Percentiles rank a stretch among this genome's conserved stretches.
Evolutionary conservation across 2,797 vertebrate genomes (phyloP).

Genomic region (Siniperca scherzeri): DNA sequence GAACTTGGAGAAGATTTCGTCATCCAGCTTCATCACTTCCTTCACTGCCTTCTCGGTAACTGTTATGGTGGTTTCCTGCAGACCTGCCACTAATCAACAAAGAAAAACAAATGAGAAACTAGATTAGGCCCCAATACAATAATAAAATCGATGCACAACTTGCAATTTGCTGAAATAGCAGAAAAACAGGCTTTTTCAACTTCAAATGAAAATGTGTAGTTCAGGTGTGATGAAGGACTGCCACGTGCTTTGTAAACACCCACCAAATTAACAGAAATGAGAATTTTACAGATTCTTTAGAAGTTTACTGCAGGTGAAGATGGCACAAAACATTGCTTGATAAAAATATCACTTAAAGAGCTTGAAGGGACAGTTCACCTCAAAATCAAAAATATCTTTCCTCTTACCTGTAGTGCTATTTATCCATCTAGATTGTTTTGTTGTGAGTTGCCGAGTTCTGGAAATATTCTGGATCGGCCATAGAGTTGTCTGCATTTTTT

Average conservation of each 20-base stretch:
- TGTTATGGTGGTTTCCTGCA: slow-evolving; percentile 93
- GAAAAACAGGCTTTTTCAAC: not conserved
- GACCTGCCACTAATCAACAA: slow-evolving; percentile 85
- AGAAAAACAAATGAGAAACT: not conserved
- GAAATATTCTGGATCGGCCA: no score
- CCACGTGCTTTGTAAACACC: not conserved
- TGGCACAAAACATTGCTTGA: not conserved
- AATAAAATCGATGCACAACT: not conserved
- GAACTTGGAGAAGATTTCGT: slow-evolving; percentile 97
- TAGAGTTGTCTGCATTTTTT: no score
- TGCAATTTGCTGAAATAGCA: not conserved
- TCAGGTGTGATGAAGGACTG: not conserved
- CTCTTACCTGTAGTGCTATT: no score
- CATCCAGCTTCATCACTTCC: slow-evolving; percentile 97
- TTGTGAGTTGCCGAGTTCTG: no score
- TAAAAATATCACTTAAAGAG: not conserved
- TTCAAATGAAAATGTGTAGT: not conserved
- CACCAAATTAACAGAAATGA: not conserved
- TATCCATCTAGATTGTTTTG: no score
- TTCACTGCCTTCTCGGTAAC: slow-evolving; percentile 96
- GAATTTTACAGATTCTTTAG: not conserved
- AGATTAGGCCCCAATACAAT: not conserved
- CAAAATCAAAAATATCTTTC: no score
- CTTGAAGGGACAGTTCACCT: not conserved
- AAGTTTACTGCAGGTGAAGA: not conserved